Base-by-base conservation (phyloP, 2,888 invertebrate genomes). In the Dysmachus trigonus region DNA sequence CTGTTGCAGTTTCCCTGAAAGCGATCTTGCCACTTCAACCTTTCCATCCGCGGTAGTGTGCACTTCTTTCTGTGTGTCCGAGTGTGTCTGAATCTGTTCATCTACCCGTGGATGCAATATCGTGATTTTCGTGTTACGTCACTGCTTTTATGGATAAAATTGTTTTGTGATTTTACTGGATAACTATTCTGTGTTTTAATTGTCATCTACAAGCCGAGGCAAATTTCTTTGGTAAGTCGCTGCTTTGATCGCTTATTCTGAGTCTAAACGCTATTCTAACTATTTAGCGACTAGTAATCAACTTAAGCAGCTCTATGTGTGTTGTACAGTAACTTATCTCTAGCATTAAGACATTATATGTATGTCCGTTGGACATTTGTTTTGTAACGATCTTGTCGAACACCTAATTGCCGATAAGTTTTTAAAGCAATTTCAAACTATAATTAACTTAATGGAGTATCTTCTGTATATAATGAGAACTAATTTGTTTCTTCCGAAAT, bases 71-170 rank as follows among this genome's bases (percentile, higher is more conserved):
- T 51, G 33, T 18, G 31, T 13, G 31, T 18, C 27, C 81, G 31
- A 62, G 51, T 81, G 81, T 81, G 30, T 33, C 53, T 81, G 81
- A 81, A 81, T 81, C 30, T 81, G 51, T 62, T 31, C 31, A 27
- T 33, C 53, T 53, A 53, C 47, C 47, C 53, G 33, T 41, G 83
- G 72, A 83, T 71, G 83, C 83, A 83, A 72, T 41, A 41, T 72
- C 38, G 83, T 72, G 41, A 83, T 83, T 41, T 27, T 72, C 72
- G 35, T 47, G 31, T 83, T 83, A 83, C 83, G 83, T 83, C 83
- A 83, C 72, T 72, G 27, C 62, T 35, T 62, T 72, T 72, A 83
- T 83, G 83, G 83, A 81, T 81, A 81, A 47, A 81, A 81, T 81
- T 47, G n/a, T 81, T 53, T 81, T 62, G 81, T 81, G 81, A 81